Percentiles rank a stretch among this genome's conserved stretches.
Conservation (phyloP, 2,113 vertebrate genomes). For the Crotalus viridis region DNA sequence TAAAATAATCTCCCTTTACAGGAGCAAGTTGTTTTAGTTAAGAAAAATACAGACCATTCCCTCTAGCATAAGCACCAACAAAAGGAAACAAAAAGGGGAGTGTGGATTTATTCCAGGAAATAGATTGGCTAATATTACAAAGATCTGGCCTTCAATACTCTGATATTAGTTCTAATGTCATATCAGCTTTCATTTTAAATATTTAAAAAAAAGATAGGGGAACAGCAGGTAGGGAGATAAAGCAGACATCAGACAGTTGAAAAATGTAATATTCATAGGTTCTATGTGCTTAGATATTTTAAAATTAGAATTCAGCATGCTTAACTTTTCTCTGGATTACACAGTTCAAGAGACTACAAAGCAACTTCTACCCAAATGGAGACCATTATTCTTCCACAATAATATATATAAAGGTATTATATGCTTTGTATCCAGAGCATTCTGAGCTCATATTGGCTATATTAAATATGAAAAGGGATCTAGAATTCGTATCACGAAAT, state of each 20-base stretch:
- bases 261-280: background rate
- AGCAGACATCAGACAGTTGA: background rate
- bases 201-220: background rate
- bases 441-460: background rate
- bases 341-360: constrained; percentile 7
- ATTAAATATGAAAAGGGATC: background rate
- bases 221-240: background rate
- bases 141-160: background rate
- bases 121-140: background rate
- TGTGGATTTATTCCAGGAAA: background rate
- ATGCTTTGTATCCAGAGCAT: background rate
- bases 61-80: background rate
- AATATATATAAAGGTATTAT: background rate
- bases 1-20: background rate
- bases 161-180: background rate
- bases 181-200: background rate
- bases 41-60: background rate
- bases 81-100: background rate
- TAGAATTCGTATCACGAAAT: constrained; percentile 21
- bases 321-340: background rate
- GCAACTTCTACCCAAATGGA: constrained; percentile 1
- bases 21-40: background rate
- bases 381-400: background rate
- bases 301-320: background rate
- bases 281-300: background rate